Evolutionary conservation across 2,797 vertebrate genomes (phyloP), one percentile per base, ranked within the genome.

Genomic region (Aplochiton taeniatus): DNA sequence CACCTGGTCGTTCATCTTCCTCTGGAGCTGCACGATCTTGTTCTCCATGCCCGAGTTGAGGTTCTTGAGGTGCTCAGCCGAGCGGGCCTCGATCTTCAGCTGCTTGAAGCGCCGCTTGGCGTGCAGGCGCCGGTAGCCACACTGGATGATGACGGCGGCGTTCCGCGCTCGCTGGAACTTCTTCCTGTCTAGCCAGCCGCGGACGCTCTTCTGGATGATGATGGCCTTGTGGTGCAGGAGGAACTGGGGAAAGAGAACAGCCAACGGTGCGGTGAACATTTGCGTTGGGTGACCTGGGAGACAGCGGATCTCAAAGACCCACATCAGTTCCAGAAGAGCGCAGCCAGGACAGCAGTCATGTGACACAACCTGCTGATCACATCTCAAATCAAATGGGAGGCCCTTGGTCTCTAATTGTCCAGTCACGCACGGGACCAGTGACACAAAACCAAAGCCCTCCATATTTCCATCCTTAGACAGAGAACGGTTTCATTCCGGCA

Each of bases 11-110:
- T 98, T 95, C 8, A 99, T 92, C 88, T 95, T 98, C 78, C 95
- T 93, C 79, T 96, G 96, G 11, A 98, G 92, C 81, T 98, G 96
- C 0, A 98, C 94, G 14, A 98, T 96, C 83, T 99, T 99, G 85
- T 98, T 99, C 91, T 98, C 97, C 97, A 99, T 98, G 63, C 97
- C 97, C 0, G 92, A 86, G 41, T 96, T 98, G 82, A 99, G 95
- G 8, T 95, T 95, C 86, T 95, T 97, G 55, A 96, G 90, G 72
- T 94, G 95, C 64, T 96, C 60, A 0, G 89, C 94, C 0, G 96
- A 96, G 16, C 93, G 90, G 0, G 96, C 96, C 41, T 98, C 97
- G 0, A 96, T 95, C 91, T 93, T 97, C 50, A 96, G 93, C 1
- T 91, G 91, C 74, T 95, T 91, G 14, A 98, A 83, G 66, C 90